phyloP scores from a whole-genome alignment of 2,888 invertebrate genomes.

The Lagria hirta region DNA sequence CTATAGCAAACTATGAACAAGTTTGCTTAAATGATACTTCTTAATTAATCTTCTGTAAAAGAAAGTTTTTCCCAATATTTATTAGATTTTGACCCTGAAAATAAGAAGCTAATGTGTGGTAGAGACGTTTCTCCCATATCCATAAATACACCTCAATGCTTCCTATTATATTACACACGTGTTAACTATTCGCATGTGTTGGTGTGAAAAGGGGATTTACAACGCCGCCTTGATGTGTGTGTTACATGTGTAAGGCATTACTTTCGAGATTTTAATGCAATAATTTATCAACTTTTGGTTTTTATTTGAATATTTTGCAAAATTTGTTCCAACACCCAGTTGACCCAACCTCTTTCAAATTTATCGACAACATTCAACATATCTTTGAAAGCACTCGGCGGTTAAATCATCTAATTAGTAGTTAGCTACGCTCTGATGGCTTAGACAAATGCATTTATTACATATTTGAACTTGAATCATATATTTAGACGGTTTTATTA shows the following conservation, averaged over 20 bases:
- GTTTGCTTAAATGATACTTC: no score
- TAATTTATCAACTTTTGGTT: constrained; percentile 9
- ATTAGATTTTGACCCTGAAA: no score
- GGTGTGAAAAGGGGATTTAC: constrained; percentile 37
- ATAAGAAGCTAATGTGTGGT: no score
- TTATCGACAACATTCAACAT: constrained; percentile 10
- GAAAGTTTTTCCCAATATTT: no score
- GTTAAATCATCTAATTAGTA: constrained; percentile 19
- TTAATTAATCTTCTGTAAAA: no score
- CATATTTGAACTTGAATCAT: no score
- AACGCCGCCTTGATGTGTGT: constrained; percentile 40
- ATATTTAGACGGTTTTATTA: no score
- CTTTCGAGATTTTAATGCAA: constrained; percentile 5
- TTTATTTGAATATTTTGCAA: constrained; percentile 19
- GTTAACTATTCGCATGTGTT: constrained; percentile 37
- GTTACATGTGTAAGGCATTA: constrained; percentile 33
- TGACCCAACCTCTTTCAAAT: constrained; percentile 3
- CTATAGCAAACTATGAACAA: no score
- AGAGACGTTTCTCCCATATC: no score
- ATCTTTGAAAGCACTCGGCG: constrained; percentile 15
- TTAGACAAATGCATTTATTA: constrained; percentile 8
- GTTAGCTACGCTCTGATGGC: constrained; percentile 15
- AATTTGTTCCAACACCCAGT: constrained; percentile 15
- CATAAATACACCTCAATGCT: constrained; percentile 41
- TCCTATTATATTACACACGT: constrained; percentile 38